Evolutionary conservation across 1,140 invertebrate species (phyloP).

Genomic region (Lepidurus packardi): DNA sequence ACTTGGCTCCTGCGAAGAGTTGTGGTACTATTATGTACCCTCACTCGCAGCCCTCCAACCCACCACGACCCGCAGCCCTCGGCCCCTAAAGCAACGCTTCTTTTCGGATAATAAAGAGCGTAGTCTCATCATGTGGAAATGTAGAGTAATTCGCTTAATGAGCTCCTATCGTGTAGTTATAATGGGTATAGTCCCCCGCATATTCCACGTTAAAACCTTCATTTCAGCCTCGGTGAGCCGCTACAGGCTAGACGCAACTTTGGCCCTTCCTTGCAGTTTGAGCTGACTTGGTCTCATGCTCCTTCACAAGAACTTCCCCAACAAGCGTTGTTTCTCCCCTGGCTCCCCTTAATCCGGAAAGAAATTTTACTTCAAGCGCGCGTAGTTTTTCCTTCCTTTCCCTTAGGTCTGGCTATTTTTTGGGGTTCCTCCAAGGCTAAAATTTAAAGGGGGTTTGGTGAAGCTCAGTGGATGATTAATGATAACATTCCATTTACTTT

Average conservation of each 20-base stretch:
- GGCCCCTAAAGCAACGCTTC: neutral
- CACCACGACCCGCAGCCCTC: neutral
- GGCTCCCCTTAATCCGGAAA: conserved; percentile 11
- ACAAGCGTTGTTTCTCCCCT: conserved; percentile 17
- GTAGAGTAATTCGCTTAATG: neutral
- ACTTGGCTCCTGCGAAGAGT: neutral
- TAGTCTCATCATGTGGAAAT: conserved; percentile 6
- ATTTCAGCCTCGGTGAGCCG: neutral
- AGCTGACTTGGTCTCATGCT: neutral
- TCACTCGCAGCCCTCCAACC: neutral
- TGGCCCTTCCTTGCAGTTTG: neutral
- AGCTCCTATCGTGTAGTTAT: conserved; percentile 4
- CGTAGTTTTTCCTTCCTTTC: neutral
- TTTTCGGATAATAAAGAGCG: neutral
- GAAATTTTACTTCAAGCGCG: neutral
- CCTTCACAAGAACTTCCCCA: neutral
- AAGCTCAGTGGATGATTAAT: neutral
- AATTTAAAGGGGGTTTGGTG: neutral
- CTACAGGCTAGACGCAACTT: neutral
- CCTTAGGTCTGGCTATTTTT: neutral
- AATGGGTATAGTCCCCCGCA: neutral
- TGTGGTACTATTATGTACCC: neutral
- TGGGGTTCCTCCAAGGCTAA: neutral
- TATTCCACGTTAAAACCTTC: neutral
- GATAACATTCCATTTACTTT: conserved; percentile 1